Evolutionary conservation across 2,888 invertebrate species (phyloP), one percentile per base, ranked within the genome.

Genomic region (Tachina lurida): DNA sequence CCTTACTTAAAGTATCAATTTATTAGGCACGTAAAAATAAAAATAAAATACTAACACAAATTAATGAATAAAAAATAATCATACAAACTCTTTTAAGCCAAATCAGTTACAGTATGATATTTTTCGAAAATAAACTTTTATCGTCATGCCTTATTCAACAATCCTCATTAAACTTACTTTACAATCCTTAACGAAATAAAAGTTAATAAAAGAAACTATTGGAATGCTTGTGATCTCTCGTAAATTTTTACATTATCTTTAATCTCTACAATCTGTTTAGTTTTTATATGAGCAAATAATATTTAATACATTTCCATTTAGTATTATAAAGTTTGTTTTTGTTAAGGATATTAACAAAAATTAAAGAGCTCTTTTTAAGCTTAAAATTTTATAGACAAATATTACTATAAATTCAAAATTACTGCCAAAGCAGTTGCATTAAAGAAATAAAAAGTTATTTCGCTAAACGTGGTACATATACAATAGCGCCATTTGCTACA

Each of bases 381-480:
- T 17, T 47, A 47, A 73, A 47, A 31, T 31, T 31, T 75, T 75
- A 47, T 49, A 52, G 49, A 62, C 19, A 31, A 56, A 13, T 45
- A 17, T 60, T 31, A 49, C 77, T 52, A 73, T 73, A 67, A 71
- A 83, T 77, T 77, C 73, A 71, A 83, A 31, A 77, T 77, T 77
- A 67, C 76, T 83, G 71, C 52, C 43, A 43, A 73, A 83, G 43
- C 77, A 83, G 58, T 73, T 83, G 76, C 65, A 77, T 45, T 43
- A 71, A 71, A 49, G n/a, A 43, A 43, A 80, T 49, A 67, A 76
- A 76, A 76, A n/a, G 13, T 47, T 43, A 13, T 15, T 31, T 31
- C 47, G 47, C 5, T 65, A 56, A 83, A 52, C 62, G 31, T 43
- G 49, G 49, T 17, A 41, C 41, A 56, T 17, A 22, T 47, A 56